Conservation (phyloP, 2,888 invertebrate genomes). For the Eurytoma adleriae region DNA sequence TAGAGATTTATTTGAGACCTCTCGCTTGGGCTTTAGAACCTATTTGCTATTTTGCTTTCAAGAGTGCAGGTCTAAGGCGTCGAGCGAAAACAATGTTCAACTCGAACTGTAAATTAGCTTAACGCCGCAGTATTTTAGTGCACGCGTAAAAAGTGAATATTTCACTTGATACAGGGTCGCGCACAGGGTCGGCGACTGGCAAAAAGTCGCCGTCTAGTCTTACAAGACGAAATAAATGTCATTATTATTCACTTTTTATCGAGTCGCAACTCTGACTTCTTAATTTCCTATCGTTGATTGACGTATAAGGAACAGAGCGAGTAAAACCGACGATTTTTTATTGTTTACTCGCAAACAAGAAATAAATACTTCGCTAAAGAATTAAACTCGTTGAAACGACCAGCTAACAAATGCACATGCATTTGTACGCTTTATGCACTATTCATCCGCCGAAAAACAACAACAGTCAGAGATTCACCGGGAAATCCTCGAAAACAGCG, state of each 20-base stretch:
- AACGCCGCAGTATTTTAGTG: neutral
- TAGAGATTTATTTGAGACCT: no score
- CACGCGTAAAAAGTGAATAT: constrained; percentile 5
- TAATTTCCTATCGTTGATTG: constrained; percentile 21
- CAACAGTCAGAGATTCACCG: neutral
- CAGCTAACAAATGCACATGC: neutral
- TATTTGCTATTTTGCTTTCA: neutral
- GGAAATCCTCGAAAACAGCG: neutral
- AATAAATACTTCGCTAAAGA: no score
- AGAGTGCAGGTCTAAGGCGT: no score
- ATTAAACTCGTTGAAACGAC: no score
- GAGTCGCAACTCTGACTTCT: neutral
- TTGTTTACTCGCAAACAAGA: neutral
- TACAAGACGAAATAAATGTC: constrained; percentile 33
- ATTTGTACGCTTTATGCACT: neutral
- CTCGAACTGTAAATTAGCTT: constrained; percentile 5
- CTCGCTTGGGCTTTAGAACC: no score
- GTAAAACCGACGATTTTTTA: neutral
- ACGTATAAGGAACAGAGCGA: constrained; percentile 9
- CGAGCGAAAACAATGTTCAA: neutral
- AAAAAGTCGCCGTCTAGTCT: constrained; percentile 20
- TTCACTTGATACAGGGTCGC: constrained; percentile 26
- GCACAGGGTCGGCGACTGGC: constrained; percentile 16
- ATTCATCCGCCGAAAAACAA: neutral
- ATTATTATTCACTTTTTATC: constrained; percentile 29